Conservation (phyloP, 2,113 vertebrate species). For the Pteruthius melanotis region DNA sequence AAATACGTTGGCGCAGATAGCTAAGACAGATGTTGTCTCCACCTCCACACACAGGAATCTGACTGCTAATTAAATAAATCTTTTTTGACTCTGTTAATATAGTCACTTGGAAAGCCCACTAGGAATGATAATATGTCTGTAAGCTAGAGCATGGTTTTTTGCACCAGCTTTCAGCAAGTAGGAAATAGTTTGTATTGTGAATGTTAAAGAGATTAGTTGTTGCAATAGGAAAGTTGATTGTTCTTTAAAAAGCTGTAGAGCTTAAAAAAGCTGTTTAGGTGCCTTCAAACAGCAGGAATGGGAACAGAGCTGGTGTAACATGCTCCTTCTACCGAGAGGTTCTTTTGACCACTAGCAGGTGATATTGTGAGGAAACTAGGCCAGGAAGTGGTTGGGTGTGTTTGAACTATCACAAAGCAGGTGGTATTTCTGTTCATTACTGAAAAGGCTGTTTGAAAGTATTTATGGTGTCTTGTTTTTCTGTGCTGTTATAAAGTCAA, state of each 20-base stretch:
- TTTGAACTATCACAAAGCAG: background rate
- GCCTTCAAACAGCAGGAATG: background rate
- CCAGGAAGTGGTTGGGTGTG: background rate
- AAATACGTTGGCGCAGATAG: background rate
- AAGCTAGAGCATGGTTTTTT: background rate
- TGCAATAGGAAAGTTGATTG: background rate
- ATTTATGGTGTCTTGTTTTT: background rate
- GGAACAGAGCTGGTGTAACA: background rate
- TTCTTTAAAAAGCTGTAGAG: background rate
- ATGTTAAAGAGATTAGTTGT: accelerated
- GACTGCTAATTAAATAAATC: conserved; percentile 10
- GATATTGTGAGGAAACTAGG: background rate
- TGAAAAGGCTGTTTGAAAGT: background rate
- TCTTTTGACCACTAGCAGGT: background rate
- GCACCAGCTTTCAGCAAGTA: background rate
- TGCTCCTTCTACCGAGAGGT: background rate
- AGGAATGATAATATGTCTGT: background rate
- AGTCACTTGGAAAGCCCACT: background rate
- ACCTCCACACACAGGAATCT: background rate
- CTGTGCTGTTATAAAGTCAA: background rate
- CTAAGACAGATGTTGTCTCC: background rate
- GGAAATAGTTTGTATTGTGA: background rate
- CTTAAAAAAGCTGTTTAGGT: background rate
- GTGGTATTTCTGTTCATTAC: background rate
- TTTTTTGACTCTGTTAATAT: background rate